Base-by-base conservation (phyloP, 2,888 invertebrate genomes). In the Ypsolopha sequella region DNA sequence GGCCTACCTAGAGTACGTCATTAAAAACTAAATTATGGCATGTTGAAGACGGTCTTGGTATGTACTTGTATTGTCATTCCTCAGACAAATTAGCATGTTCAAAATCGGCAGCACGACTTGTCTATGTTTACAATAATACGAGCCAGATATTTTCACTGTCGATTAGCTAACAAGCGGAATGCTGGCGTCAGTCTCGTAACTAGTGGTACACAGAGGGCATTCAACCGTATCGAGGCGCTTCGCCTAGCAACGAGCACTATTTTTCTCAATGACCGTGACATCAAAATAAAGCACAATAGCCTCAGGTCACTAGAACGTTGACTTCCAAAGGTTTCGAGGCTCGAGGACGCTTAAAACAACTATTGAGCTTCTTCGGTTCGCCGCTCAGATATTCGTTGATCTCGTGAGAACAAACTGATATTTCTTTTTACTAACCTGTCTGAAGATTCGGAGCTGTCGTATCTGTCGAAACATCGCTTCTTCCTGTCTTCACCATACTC, bases 381-480 rank as follows among this genome's bases (percentile, higher is more conserved):
- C 13, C 24, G 14, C 13, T 24, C 2, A 24, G 24, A 24, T 24
- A 3, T 24, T 24, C 2, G 43, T 10, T 6, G 6, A 14, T 13
- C 6, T 38, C 14, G 8, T 13, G 47, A 60, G 58, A 71, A 24
- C 24, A 24, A 67, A 66, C 59, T 41, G 11, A 56, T 51, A 55
- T 54, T 33, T 45, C 55, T 56, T 64, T 56, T 50, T 58, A 75
- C 89, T 89, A 80, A 95, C 95, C 95, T 95, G 93, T 95, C 95
- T 86, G 95, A 95, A 71, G 95, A 95, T 88, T 95, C 95, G 70
- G 95, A 95, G 82, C 95, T 95, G 89, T 96, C 95, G 89, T 94
- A 95, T 88, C 95, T 91, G 90, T 95, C 95, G 79, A 93, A 89
- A 87, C 95, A 94, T 86, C 95, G 90, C 87, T 94, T 95, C 87